These are phyloP conservation scores for Philopedon plagiatum DNA, from an alignment of 2,888 invertebrate species.

Conservation along the genomic window DNA sequence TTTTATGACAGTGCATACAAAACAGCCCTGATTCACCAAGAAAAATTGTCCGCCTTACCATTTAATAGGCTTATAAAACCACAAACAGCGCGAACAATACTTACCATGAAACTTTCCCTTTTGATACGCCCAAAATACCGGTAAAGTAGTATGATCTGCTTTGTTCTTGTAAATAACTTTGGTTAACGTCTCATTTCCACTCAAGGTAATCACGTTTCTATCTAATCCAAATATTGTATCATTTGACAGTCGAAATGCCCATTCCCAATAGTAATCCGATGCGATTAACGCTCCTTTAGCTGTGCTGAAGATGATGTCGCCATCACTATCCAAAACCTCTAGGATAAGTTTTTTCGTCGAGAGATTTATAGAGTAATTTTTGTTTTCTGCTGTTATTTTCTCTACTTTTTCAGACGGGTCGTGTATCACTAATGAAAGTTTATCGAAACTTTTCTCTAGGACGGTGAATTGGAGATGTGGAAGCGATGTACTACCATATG, in stretches of 20 bases:
- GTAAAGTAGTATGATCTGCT: slow-evolving; percentile 68
- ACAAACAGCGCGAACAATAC: too few relatives aligned
- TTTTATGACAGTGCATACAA: too few relatives aligned
- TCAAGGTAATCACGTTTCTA: slow-evolving; percentile 67
- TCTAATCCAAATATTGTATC: slow-evolving; percentile 74
- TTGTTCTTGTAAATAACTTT: slow-evolving; percentile 70
- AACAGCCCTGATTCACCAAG: too few relatives aligned
- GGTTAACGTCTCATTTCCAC: slow-evolving; percentile 59
- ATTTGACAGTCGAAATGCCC: slow-evolving; percentile 72
- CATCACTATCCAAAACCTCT: slow-evolving; percentile 53
- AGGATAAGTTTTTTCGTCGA: slow-evolving; percentile 54
- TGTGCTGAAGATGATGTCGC: slow-evolving; percentile 69
- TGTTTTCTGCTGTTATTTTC: slow-evolving; percentile 15
- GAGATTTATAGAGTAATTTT: slow-evolving; percentile 52
- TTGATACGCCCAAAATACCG: slow-evolving; percentile 71
- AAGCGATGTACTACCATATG: slow-evolving; percentile 53
- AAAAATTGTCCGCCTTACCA: too few relatives aligned
- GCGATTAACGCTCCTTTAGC: slow-evolving; percentile 74
- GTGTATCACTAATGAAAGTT: slow-evolving; percentile 55
- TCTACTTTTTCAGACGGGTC: slow-evolving; percentile 38
- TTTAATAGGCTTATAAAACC: too few relatives aligned
- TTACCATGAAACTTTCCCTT: slow-evolving; percentile 72
- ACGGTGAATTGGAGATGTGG: slow-evolving; percentile 55
- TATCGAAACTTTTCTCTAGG: slow-evolving; percentile 54
- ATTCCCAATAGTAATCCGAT: slow-evolving; percentile 75